phyloP scores from a whole-genome alignment of 2,113 vertebrate species.

The Ailurus styani region DNA sequence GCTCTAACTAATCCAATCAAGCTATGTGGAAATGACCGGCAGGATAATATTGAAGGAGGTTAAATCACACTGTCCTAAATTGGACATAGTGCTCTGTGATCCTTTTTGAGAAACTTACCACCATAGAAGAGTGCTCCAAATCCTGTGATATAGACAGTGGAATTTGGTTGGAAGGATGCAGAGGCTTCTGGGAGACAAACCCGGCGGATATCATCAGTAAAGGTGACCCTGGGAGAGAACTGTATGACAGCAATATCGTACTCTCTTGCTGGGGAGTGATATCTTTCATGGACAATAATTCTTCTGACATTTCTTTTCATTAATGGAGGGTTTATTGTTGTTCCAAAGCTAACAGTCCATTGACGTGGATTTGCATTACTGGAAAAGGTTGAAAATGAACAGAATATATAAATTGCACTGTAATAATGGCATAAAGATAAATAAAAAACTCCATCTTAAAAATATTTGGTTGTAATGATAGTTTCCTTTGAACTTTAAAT shows the following conservation, averaged over 20 bases:
- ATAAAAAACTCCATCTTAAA: background rate
- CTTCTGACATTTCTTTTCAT: conserved; percentile 75
- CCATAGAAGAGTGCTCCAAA: conserved; percentile 81
- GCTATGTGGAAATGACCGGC: background rate
- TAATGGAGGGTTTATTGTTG: conserved; percentile 76
- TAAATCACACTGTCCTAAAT: background rate
- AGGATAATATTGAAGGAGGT: background rate
- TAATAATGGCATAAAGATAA: background rate
- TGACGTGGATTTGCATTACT: conserved; percentile 70
- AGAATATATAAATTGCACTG: background rate
- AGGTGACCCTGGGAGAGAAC: conserved; percentile 74
- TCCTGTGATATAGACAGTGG: conserved; percentile 82
- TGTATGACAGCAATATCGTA: conserved; percentile 82
- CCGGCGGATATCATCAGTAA: conserved; percentile 75
- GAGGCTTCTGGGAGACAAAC: conserved; percentile 83
- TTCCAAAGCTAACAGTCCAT: conserved; percentile 84
- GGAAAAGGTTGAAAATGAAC: conserved; percentile 53
- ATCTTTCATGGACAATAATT: conserved; percentile 80
- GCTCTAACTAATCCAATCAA: background rate
- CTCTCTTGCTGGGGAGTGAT: conserved; percentile 47
- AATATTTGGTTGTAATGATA: background rate
- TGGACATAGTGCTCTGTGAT: background rate
- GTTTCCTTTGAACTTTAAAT: background rate
- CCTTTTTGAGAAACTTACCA: conserved; percentile 71
- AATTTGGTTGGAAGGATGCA: conserved; percentile 69